These are phyloP conservation scores for Pimpla rufipes DNA, from an alignment of 2,888 invertebrate genomes.

Conservation along the genomic window DNA sequence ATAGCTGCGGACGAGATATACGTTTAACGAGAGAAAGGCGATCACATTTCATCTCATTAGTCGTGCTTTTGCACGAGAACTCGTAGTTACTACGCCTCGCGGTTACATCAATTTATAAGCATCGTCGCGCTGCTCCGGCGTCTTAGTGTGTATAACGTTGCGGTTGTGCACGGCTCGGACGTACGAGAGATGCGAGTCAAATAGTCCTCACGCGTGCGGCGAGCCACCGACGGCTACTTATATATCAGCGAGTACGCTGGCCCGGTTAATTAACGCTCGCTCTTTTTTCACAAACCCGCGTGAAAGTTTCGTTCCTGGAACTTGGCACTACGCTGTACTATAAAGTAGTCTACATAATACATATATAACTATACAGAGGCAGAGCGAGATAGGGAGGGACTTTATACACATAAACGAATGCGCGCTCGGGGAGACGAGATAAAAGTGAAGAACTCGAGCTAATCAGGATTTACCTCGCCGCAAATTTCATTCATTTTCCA, in stretches of 20 bases:
- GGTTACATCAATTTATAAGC: conserved; percentile 83
- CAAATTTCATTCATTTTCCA: conserved; percentile 30
- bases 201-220: conserved; percentile 65
- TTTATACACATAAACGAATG: not conserved
- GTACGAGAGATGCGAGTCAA: conserved; percentile 71
- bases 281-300: conserved; percentile 69
- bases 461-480: not conserved
- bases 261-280: conserved; percentile 77
- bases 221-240: conserved; percentile 25
- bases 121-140: conserved; percentile 47
- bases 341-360: conserved; percentile 47
- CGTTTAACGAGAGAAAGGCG: conserved; percentile 84
- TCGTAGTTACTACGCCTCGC: conserved; percentile 65
- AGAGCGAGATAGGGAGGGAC: conserved; percentile 9
- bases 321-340: conserved; percentile 52
- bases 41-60: conserved; percentile 84
- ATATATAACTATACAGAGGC: conserved; percentile 22
- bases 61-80: conserved; percentile 69
- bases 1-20: conserved; percentile 50
- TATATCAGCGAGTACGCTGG: conserved; percentile 62
- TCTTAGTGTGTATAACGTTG: conserved; percentile 14
- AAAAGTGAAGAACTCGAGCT: not conserved
- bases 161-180: conserved; percentile 17
- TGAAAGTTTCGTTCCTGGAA: conserved; percentile 77
- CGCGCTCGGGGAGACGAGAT: not conserved